Evolutionary conservation across 2,113 vertebrate species (phyloP).

Genomic region (Gorsachius goisagi): DNA sequence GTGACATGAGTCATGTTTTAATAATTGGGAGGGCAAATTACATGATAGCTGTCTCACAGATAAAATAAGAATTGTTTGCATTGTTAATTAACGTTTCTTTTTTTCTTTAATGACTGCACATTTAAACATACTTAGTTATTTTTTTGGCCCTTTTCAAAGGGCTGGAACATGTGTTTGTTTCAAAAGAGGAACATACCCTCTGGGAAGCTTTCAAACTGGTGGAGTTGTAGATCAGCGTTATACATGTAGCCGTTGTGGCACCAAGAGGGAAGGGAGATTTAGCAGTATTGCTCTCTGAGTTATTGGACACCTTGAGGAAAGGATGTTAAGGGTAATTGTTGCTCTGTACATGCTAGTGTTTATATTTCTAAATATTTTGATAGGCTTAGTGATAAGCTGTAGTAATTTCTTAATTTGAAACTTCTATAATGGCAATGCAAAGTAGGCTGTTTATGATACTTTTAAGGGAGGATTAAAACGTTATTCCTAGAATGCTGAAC

Average conservation of each 20-base stretch:
- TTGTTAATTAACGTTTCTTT: constrained; percentile 7
- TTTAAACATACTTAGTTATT: background rate
- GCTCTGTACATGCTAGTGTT: background rate
- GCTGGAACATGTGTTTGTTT: background rate
- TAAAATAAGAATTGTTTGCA: constrained; percentile 25
- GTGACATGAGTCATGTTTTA: constrained; percentile 40
- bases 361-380: background rate
- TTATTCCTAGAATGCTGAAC: background rate
- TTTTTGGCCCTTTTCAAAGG: background rate
- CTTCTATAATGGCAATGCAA: background rate
- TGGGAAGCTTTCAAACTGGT: background rate
- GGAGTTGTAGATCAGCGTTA: background rate
- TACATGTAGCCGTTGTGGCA: background rate
- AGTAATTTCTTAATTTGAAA: background rate
- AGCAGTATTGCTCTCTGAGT: background rate
- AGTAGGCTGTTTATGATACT: background rate
- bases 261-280: background rate
- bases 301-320: background rate
- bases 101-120: background rate
- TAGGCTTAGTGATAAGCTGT: background rate
- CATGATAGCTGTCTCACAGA: background rate
- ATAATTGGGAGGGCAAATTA: constrained; percentile 43
- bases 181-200: background rate
- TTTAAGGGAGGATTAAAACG: background rate
- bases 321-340: background rate